A percentile compares a stretch with the other conserved stretches of the same genome.
Conservation (phyloP, 2,888 invertebrate species). For the Synergus laeviventris region DNA sequence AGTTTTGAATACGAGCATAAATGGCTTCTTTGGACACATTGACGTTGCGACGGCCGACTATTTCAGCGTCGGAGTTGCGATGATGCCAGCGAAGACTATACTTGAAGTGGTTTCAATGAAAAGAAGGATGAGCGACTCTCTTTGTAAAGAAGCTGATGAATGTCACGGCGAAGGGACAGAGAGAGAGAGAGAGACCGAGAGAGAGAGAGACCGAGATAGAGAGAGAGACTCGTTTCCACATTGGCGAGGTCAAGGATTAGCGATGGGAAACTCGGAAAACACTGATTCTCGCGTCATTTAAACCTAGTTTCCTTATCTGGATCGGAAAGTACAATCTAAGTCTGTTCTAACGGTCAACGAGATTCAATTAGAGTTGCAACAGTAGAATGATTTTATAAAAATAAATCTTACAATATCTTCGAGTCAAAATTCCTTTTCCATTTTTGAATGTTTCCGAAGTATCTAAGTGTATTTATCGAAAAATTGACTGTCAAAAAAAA, state of each 20-base stretch:
- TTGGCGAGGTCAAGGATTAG: slow-evolving; percentile 13
- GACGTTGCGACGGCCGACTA: slow-evolving; percentile 50
- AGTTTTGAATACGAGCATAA: slow-evolving; percentile 36
- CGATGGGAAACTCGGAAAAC: slow-evolving; percentile 14
- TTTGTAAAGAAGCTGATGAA: slow-evolving; percentile 46
- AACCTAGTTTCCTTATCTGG: slow-evolving; percentile 3
- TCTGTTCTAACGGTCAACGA: background rate
- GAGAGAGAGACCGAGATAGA: background rate
- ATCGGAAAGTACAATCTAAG: background rate
- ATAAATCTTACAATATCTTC: background rate
- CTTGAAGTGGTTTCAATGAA: slow-evolving; percentile 27
- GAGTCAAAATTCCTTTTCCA: background rate
- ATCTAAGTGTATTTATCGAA: no score
- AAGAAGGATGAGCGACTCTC: slow-evolving; percentile 38
- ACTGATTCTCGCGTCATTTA: slow-evolving; percentile 11
- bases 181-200: no score
- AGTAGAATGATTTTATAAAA: background rate
- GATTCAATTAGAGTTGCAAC: background rate
- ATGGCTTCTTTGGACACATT: slow-evolving; percentile 49
- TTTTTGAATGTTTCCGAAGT: no score
- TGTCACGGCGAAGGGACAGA: slow-evolving; percentile 41
- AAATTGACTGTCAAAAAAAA: no score
- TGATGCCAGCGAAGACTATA: slow-evolving; percentile 10
- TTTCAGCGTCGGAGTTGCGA: slow-evolving; percentile 40
- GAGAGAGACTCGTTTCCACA: slow-evolving; percentile 45